Evolutionary conservation across 1,140 invertebrate species (phyloP), one percentile per base, ranked within the genome.

Genomic region (Odontomachus brunneus): DNA sequence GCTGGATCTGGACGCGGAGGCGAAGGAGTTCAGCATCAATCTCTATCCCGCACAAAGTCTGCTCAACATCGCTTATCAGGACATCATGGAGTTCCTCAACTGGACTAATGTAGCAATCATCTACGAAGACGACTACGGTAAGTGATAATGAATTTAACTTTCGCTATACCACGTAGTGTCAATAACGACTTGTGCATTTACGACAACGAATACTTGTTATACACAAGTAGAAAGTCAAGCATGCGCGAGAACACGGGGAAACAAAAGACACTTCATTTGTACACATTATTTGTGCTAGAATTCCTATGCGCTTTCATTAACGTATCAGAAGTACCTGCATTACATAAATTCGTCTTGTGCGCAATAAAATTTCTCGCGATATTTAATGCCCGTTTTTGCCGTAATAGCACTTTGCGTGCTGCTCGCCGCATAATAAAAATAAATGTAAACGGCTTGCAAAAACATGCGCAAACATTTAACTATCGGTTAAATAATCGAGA

Each of bases 71-170:
- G 96, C 96, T 74, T 96, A 96, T 88, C 94, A 95, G 83, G 96
- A 97, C 91, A 94, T 97, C 84, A 96, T 97, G 93, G 92, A 92
- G 71, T 96, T 96, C 90, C 95, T 96, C 85, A 96, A 97, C 86
- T 97, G 96, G 96, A 96, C 96, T 24, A 94, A 95, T 90, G 96
- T 97, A 75, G 96, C 96, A 48, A 95, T 97, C 74, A 94, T 97
- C 48, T 97, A 97, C 90, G 96, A 97, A 90, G 95, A 97, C 87
- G 96, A 96, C 89, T 95, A 96, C 78, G 96, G 96, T 97, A 90
- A 94, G 93, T 91, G 19, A 14, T 17, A 9, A 48, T 4, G 19
- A 65, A 26, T n/a, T 60, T 48, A 33, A 24, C 2, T 19, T 2
- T 72, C 38, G 14, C 15, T 22, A 15, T 69, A 44, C 9, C 38